Base-by-base conservation (phyloP, 2,113 vertebrate genomes). In the Pantherophis guttatus region DNA sequence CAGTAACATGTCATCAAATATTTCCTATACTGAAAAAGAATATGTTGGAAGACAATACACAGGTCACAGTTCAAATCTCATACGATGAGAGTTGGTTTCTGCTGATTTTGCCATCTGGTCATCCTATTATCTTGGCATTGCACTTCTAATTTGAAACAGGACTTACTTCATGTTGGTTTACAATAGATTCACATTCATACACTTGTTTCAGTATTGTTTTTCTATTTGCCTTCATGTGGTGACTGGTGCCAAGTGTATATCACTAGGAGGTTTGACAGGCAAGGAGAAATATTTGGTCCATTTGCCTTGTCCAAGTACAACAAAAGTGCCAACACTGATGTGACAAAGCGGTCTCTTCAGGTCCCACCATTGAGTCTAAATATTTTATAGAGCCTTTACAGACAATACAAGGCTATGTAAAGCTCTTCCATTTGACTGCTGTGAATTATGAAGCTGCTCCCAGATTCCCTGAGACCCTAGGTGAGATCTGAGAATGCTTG, bases 401-500 rank as follows among this genome's bases (percentile, higher is more conserved):
- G 90, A 88, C 92, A 96, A 95, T 94, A 95, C 94, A 97, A 96
- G 96, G 57, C 89, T 93, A 96, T 93, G 94, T 92, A 95, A 97
- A 97, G 65, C 93, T 91, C 94, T 96, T 97, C 95, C 58, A 94
- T 94, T 97, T 97, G 96, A 96, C 94, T 95, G 86, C n/a, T 95
- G 94, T 96, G 94, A 97, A 97, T 96, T 97, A 97, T 97, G 96
- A 97, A 98, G 97, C 44, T 94, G 54, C 7, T 95, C 93, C 94
- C 91, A 91, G 29, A 96, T 97, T 97, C 96, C 53, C 95, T 91
- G 70, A 97, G 96, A 96, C 62, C 50, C 91, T 95, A 93, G 93
- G 93, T 97, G 94, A 97, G 96, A 97, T 96, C 53, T 95, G 96
- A 97, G 94, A 95, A 95, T 2, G 0, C 39, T 96, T 97, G 93